These are phyloP conservation scores for Rhodophaea formosa DNA, from an alignment of 2,888 invertebrate species.

Conservation along the genomic window DNA sequence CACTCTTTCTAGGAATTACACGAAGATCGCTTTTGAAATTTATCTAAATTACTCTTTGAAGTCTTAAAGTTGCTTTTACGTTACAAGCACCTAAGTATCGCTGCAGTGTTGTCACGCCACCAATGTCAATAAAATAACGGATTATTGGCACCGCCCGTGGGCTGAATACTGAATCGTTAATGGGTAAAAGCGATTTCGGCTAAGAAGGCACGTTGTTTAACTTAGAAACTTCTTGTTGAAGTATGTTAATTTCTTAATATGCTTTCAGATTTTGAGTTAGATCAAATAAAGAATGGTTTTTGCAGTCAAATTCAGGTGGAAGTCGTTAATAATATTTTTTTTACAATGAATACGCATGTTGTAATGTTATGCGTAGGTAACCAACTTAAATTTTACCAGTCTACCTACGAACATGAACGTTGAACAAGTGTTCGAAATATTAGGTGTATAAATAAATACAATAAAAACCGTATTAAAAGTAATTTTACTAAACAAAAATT, in stretches of 20 bases:
- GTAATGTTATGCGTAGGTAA: no score
- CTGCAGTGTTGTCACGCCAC: constrained; percentile 39
- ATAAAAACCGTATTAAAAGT: no score
- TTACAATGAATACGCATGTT: no score
- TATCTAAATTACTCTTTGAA: no score
- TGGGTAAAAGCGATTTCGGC: constrained; percentile 46
- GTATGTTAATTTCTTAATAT: constrained; percentile 47
- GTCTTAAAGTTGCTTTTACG: no score
- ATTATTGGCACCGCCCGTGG: constrained; percentile 54
- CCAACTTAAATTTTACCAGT: no score
- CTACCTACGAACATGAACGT: no score
- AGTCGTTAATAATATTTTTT: background rate
- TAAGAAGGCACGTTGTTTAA: constrained; percentile 43
- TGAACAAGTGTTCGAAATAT: no score
- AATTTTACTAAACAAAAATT: no score
- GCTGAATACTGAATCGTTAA: constrained; percentile 50
- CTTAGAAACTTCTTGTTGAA: constrained; percentile 44
- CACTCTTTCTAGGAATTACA: no score
- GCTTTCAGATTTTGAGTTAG: constrained; percentile 32
- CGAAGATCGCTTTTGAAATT: no score
- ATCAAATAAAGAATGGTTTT: constrained; percentile 25
- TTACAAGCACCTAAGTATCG: background rate
- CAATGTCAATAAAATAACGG: constrained; percentile 61
- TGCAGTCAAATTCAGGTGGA: constrained; percentile 1
- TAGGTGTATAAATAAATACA: no score